Base-by-base conservation (phyloP, 2,113 vertebrate species). In the Meles meles region DNA sequence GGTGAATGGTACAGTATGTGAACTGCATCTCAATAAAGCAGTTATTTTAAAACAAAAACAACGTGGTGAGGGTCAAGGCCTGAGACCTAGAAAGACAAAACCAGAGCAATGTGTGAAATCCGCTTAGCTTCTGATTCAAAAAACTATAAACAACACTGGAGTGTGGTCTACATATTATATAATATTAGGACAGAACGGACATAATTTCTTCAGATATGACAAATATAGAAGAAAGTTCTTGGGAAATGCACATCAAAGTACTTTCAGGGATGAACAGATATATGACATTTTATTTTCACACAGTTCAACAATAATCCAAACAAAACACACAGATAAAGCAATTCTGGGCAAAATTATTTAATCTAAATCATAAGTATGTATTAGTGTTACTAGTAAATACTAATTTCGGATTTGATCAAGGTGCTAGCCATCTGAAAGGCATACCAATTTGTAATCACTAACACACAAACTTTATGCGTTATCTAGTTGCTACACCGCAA, bases 281-380 rank as follows among this genome's bases (percentile, higher is more conserved):
- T 67, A 18, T 23, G 37, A 5, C 88, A 74, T 80, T 74, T 42
- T 65, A 88, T 4, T 74, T 83, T 82, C 67, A 96, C 20, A 92
- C 3, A 76, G 80, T 82, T 71, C 42, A 96, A 79, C 10, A 61
- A 15, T 1, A 93, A 25, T 20, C 94, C 27, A 96, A 34, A 29
- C 15, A 90, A 86, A 83, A 93, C 55, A 95, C 12, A 91, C 25
- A 55, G 49, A 93, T 55, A 89, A 71, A 87, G 74, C 27, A 77
- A 96, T 77, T 65, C 39, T 34, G 39, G 39, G 31, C 55, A 92
- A 95, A 96, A 93, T 84, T 90, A 95, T 61, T 81, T 92, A 55
- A 81, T 52, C 57, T 90, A 94, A 49, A 90, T 17, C 49, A 31
- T 91, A 20, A 88, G 29, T 72, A 82, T 12, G 71, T 42, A 77